Evolutionary conservation across 2,797 vertebrate species (phyloP).

Genomic region (Perodicticus potto): DNA sequence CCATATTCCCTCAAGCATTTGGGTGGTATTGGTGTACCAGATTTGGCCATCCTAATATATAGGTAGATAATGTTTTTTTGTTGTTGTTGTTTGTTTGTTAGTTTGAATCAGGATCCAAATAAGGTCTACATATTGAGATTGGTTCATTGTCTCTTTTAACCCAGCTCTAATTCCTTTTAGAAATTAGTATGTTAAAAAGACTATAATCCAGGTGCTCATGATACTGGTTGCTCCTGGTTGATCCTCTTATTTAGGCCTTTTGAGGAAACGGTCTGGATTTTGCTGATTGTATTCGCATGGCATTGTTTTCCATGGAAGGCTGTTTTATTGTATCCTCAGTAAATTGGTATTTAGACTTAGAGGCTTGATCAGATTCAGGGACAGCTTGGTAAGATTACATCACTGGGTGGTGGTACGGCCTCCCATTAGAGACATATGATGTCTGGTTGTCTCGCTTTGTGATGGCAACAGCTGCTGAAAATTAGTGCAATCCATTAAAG

Average conservation of each 20-base stretch:
- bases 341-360: slow-evolving; percentile 53
- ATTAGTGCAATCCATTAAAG: not conserved
- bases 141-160: not conserved
- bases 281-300: not conserved
- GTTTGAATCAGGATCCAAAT: slow-evolving; percentile 19
- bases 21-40: not conserved
- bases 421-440: not conserved
- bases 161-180: not conserved
- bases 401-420: not conserved
- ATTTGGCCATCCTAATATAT: not conserved
- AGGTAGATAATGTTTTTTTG: not conserved
- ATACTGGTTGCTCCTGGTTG: not conserved
- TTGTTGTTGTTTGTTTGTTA: not conserved
- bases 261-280: not conserved
- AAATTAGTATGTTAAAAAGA: not conserved
- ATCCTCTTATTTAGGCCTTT: slow-evolving; percentile 46
- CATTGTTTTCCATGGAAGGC: not conserved
- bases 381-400: slow-evolving; percentile 39
- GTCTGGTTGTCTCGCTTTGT: not conserved
- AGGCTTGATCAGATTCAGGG: slow-evolving; percentile 37
- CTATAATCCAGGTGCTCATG: not conserved
- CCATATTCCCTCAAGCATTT: not conserved
- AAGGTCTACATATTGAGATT: not conserved
- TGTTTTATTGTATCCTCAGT: slow-evolving; percentile 17
- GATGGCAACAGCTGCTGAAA: not conserved